phyloP scores from a whole-genome alignment of 2,888 invertebrate genomes.

The Morpho deidamia region DNA sequence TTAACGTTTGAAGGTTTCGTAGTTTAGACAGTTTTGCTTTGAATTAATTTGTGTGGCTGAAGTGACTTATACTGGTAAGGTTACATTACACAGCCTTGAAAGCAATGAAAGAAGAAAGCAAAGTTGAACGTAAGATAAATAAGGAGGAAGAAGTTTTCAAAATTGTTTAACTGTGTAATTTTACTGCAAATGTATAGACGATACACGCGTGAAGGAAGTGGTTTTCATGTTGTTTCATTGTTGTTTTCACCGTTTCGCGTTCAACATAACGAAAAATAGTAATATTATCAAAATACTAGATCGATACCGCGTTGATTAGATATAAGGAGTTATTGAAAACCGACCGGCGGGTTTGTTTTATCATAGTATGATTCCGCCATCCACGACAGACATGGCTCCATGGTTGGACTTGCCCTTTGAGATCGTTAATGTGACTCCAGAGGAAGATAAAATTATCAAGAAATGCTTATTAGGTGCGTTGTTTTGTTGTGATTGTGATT shows the following conservation, averaged over 20 bases:
- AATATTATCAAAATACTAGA: constrained; percentile 16
- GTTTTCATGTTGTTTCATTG: not conserved
- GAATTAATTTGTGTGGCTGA: too few relatives aligned
- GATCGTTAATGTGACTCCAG: constrained; percentile 47
- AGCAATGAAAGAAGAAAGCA: too few relatives aligned
- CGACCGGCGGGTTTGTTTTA: constrained; percentile 23
- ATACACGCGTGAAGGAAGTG: too few relatives aligned
- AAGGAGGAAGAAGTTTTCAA: too few relatives aligned
- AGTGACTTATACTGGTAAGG: too few relatives aligned
- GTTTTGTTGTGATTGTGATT: constrained; percentile 12
- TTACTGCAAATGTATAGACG: too few relatives aligned
- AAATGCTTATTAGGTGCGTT: constrained; percentile 60
- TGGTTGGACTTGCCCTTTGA: constrained; percentile 54
- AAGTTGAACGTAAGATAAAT: too few relatives aligned
- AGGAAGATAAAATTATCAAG: constrained; percentile 59
- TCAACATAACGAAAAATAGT: not conserved
- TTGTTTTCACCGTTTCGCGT: not conserved
- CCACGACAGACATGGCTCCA: constrained; percentile 45
- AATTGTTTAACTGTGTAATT: too few relatives aligned
- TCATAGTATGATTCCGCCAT: constrained; percentile 26
- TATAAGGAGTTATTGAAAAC: constrained; percentile 34
- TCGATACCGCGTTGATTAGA: constrained; percentile 24
- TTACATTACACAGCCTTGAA: too few relatives aligned
- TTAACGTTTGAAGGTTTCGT: too few relatives aligned
- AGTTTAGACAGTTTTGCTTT: too few relatives aligned